Evolutionary conservation across 2,888 invertebrate species (phyloP), one percentile per base, ranked within the genome.

Genomic region (Drosophila anomalata): DNA sequence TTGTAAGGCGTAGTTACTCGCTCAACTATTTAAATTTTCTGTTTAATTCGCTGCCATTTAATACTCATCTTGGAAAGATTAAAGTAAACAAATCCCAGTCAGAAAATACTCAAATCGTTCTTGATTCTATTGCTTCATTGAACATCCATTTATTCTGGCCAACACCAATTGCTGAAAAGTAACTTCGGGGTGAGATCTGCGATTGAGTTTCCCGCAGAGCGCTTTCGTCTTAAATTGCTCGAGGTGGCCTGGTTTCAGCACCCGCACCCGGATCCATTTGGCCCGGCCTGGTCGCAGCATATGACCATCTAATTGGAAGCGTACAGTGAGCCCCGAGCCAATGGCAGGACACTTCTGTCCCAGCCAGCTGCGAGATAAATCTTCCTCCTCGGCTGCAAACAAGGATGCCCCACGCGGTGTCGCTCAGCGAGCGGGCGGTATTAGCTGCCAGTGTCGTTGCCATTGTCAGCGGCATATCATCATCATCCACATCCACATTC

Each of bases 361-460:
- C 53, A 29, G 55, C 77, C 65, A 66, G 77, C 71, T 82, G 76
- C 36, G 74, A 76, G 68, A 87, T 82, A 82, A 82, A 82, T 82
- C 85, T 84, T 87, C 14, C 62, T 48, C 48, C 33, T 87, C 69
- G 85, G 62, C 61, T 77, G 58, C 26, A 12, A 52, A 67, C 67
- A 53, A 76, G 77, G 31, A 75, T 66, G 75, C 52, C 56, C 53
- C 55, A 60, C 29, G 60, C 84, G 68, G 80, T 54, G 46, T 69
- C 44, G 80, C 76, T 22, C 80, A 84, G 87, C 75, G 52, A 55
- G 81, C 57, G 60, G 47, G 39, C 67, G 56, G 58, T 71, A 80
- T 78, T 76, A 84, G 85, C 69, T 63, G 57, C 42, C 79, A 74
- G 72, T 76, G 77, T 75, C 83, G 83, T 78, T 61, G 76, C 72